Evolutionary conservation across 1,140 invertebrate species (phyloP).

Genomic region (Leptinotarsa undecemlineata): DNA sequence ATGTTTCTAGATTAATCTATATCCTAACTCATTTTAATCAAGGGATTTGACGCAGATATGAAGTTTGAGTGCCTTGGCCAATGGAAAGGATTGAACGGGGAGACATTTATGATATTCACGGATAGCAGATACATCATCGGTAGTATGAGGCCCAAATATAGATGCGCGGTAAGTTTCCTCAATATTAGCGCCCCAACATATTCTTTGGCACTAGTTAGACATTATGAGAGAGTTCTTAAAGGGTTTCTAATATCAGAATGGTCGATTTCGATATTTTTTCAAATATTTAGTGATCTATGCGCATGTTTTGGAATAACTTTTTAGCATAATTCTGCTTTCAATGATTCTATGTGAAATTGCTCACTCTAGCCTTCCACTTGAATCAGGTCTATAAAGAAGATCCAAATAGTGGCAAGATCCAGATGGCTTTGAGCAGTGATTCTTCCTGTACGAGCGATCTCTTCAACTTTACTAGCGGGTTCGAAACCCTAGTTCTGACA

Average conservation of each 20-base stretch:
- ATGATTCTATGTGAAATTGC: too few relatives aligned
- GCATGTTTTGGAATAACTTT: too few relatives aligned
- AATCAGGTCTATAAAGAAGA: constrained; percentile 66
- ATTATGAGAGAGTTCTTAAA: too few relatives aligned
- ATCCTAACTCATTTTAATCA: neutral
- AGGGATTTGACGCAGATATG: constrained; percentile 56
- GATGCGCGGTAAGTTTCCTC: constrained; percentile 68
- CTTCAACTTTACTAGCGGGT: constrained; percentile 63
- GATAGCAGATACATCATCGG: constrained; percentile 58
- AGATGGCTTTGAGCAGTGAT: constrained; percentile 70
- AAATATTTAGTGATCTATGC: too few relatives aligned
- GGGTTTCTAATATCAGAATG: too few relatives aligned
- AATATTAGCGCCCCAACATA: neutral
- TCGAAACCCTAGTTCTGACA: constrained; percentile 64
- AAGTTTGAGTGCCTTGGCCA: constrained; percentile 71
- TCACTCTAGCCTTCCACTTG: neutral
- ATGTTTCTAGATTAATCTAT: neutral
- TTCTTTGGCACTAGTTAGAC: too few relatives aligned
- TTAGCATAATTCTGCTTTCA: too few relatives aligned
- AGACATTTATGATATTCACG: constrained; percentile 66
- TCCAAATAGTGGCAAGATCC: constrained; percentile 60
- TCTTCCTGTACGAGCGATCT: constrained; percentile 68
- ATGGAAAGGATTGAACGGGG: constrained; percentile 64
- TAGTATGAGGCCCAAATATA: constrained; percentile 62
- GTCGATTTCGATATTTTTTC: too few relatives aligned